Conservation (phyloP, 2,888 invertebrate genomes). For the Leptopterna dolabrata region DNA sequence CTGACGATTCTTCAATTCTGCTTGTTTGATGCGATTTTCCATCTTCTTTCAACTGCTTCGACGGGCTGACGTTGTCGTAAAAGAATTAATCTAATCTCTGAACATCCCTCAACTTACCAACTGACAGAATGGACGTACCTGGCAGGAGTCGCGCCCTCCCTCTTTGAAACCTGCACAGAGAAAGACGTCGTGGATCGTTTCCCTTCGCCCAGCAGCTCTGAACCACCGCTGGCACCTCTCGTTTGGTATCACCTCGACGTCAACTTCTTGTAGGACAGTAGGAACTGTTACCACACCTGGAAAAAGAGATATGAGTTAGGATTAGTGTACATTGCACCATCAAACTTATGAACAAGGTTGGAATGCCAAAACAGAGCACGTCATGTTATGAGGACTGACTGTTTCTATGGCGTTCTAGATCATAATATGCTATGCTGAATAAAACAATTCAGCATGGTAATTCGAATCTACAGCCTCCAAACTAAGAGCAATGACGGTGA, state of each 20-base stretch:
- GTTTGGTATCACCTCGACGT: constrained; percentile 80
- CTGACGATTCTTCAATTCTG: too few relatives aligned
- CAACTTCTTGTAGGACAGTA: constrained; percentile 76
- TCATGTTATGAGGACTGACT: too few relatives aligned
- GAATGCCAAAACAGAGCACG: neutral
- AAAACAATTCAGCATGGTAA: too few relatives aligned
- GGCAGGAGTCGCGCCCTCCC: constrained; percentile 75
- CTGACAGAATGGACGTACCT: constrained; percentile 67
- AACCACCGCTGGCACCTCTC: constrained; percentile 94
- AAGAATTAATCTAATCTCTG: too few relatives aligned
- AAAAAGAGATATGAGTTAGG: neutral
- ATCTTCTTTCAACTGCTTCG: too few relatives aligned
- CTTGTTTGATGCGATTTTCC: too few relatives aligned
- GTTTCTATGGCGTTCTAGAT: too few relatives aligned
- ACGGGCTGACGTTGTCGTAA: too few relatives aligned
- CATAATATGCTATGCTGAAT: too few relatives aligned
- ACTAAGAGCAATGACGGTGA: too few relatives aligned
- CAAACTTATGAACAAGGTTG: neutral
- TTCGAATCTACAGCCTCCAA: too few relatives aligned
- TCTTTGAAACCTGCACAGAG: constrained; percentile 94
- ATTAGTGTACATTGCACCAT: neutral
- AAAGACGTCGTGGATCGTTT: constrained; percentile 94
- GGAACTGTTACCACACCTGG: constrained; percentile 77
- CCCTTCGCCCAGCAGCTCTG: constrained; percentile 86
- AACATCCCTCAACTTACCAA: neutral